Evolutionary conservation across 2,888 invertebrate genomes (phyloP).

Genomic region (Lamellibrachia columna): DNA sequence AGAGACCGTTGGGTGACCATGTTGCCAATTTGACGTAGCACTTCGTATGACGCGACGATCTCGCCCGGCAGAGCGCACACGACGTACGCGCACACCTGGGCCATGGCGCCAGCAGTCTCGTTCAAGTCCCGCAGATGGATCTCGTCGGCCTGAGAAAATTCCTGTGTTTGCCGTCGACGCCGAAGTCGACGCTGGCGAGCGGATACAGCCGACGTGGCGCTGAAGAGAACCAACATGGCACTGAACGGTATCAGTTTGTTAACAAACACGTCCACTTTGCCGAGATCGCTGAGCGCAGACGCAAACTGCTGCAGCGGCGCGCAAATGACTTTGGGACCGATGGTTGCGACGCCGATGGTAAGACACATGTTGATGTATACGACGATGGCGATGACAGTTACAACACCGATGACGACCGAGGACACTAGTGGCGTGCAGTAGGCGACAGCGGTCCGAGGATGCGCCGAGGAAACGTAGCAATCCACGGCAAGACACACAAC

Average conservation of each 20-base stretch:
- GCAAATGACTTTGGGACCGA: background rate
- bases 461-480: background rate
- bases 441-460: background rate
- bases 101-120: conserved; percentile 16
- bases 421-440: background rate
- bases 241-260: background rate
- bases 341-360: background rate
- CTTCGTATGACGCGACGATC: background rate
- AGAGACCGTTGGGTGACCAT: background rate
- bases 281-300: background rate
- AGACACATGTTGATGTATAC: background rate
- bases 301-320: conserved; percentile 1
- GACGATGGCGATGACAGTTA: background rate
- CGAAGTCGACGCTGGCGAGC: background rate
- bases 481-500: background rate
- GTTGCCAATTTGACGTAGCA: conserved; percentile 8
- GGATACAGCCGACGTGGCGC: background rate
- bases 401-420: background rate
- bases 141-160: background rate
- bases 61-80: background rate
- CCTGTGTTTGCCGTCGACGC: background rate
- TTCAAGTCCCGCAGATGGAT: background rate
- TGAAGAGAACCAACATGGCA: background rate
- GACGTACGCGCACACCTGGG: background rate
- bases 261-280: background rate